Evolutionary conservation across 1,140 invertebrate species (phyloP), one percentile per base, ranked within the genome.

Genomic region (Cydia splendana): DNA sequence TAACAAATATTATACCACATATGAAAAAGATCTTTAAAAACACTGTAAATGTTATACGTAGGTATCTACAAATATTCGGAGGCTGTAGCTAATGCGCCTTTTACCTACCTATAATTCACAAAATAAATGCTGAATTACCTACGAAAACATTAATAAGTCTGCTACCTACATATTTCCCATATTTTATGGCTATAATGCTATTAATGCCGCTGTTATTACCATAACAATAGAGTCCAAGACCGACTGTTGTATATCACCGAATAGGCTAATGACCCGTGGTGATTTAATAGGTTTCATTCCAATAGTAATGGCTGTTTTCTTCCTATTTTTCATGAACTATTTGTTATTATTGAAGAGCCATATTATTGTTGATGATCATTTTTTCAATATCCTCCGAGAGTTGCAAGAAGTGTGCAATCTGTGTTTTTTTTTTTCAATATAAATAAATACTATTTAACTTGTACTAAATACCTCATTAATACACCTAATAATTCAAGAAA

Each of bases 261-360:
- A 34, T 42, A 30, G 67, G 18, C 67, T 71, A 71, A 71, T 71
- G 67, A 71, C 34, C 67, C 67, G 67, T 71, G 34, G 34, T 71
- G 67, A 71, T 71, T 34, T 71, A 71, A 71, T 53, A 75, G 45
- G 74, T 75, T 53, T 75, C 20, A 53, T 75, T 75, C 24, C 74
- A 34, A 28, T 28, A 75, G 15, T 75, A 48, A 51, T 24, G 48
- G 74, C 45, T 30, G 28, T 75, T 75, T 57, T 53, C 51, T 53
- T 75, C 45, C 4, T 18, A 75, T 45, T 51, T 74, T 75, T 57
- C 74, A 20, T 15, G 30, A 30, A 51, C 74, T 53, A 74, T 65
- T 15, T 67, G 4, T 67, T 30, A 57, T 65, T 65, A 65, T 65
- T 12, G 62, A 24, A 24, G 1, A 24, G 24, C 24, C 24, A 24